Evolutionary conservation across 2,888 invertebrate species (phyloP), one percentile per base, ranked within the genome.

Genomic region (Saturnia japonica): DNA sequence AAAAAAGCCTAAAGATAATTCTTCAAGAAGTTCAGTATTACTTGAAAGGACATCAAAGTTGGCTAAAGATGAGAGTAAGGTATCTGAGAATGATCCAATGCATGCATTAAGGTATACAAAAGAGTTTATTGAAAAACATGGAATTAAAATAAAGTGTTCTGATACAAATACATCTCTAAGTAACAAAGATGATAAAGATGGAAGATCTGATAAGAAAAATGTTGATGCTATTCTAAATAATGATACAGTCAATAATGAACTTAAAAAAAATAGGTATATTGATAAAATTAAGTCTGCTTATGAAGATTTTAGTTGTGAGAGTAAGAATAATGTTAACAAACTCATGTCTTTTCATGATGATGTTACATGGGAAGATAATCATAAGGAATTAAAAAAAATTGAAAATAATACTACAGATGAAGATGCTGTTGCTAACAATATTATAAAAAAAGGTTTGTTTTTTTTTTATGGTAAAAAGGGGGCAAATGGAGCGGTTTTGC

Each of bases 21-120:
- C 64, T 47, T 40, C 34, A 2, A 68, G 47, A 16, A 64, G 62
- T 45, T 62, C 71, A n/a, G 43, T 60, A 68, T 22, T 62, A 42
- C 22, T 45, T 19, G 28, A 60, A 25, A 57, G 19, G 43, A 62
- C 28, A 43, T 43, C 45, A 25, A 60, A 40, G 54, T 40, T 57
- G 19, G 19, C 8, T 4, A 51, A 57, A 68, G 19, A 28, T 28
- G 54, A n/a, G 7, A 25, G 6, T 19, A 62, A 12, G 45, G 19
- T 16, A 16, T 28, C 19, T 8, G 47, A 66, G 34, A 19, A 45
- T 25, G 28, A 12, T 47, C 14, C 54, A 19, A 54, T 1, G 7
- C 3, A 54, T 14, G 47, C 28, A 11, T 11, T 68, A n/a, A 8
- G 12, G 28, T 25, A 40, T 34, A 40, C 68, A 28, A 68, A 68